Percentiles rank a stretch among this genome's conserved stretches.
phyloP scores from a whole-genome alignment of 2,888 invertebrate species.

The Seira sanloemensis region DNA sequence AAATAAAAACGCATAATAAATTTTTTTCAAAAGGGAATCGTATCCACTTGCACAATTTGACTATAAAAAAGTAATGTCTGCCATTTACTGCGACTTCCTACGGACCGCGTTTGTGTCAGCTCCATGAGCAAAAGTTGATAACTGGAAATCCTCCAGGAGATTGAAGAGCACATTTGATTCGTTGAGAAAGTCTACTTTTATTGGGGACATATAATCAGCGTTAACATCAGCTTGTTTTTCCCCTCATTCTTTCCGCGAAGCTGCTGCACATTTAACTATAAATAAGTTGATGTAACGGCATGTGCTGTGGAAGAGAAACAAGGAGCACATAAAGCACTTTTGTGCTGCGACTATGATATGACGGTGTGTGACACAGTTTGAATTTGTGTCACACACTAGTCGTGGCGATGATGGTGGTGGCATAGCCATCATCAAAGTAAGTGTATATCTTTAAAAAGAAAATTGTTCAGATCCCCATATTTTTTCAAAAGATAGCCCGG shows the following conservation, averaged over 20 bases:
- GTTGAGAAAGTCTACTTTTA: background rate
- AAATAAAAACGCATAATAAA: background rate
- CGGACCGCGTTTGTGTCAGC: background rate
- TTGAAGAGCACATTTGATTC: background rate
- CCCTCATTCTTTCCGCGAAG: too few relatives aligned
- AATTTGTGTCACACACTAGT: background rate
- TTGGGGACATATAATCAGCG: background rate
- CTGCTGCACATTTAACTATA: background rate
- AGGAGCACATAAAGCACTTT: background rate
- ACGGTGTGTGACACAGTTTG: background rate
- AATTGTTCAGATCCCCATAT: background rate
- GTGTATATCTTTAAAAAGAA: background rate
- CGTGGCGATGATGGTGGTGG: background rate
- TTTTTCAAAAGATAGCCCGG: background rate
- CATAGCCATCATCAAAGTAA: background rate
- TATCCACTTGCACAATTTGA: background rate
- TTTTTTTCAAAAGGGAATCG: background rate
- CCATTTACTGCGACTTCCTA: background rate
- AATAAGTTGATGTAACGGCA: background rate
- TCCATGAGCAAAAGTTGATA: background rate
- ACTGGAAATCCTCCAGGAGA: background rate
- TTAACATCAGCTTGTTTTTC: background rate
- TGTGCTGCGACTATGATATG: too few relatives aligned
- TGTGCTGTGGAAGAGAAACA: background rate
- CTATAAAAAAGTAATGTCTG: background rate